Percentiles rank a stretch among this genome's conserved stretches.
These are phyloP conservation scores for Pangasius sanitwongsei DNA, from an alignment of 2,797 vertebrate species.

Conservation along the genomic window DNA sequence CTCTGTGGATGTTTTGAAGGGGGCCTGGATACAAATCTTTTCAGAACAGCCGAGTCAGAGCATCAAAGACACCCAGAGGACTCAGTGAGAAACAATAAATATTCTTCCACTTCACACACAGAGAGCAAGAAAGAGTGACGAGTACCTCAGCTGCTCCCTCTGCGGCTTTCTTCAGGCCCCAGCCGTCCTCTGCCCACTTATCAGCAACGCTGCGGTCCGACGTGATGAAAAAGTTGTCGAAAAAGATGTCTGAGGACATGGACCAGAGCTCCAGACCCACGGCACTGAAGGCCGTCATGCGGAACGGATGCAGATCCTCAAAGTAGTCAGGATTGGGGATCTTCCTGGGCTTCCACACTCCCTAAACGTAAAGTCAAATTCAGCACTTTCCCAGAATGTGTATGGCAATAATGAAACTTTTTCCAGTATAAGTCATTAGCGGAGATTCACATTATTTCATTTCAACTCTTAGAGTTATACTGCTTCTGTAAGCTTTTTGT, in stretches of 20 bases:
- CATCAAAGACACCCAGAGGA: not conserved
- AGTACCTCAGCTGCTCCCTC: constrained; percentile 93
- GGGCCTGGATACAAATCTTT: not conserved
- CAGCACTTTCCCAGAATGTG: not conserved
- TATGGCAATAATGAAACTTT: not conserved
- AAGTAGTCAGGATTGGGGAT: constrained; percentile 94
- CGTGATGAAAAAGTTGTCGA: constrained; percentile 96
- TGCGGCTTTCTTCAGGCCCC: constrained; percentile 95
- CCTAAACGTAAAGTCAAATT: constrained; percentile 69
- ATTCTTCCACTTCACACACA: not conserved
- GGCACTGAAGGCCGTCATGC: constrained; percentile 90
- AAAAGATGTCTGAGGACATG: constrained; percentile 98
- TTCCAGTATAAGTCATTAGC: not conserved
- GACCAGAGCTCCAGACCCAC: constrained; percentile 97
- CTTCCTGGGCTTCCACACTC: constrained; percentile 96
- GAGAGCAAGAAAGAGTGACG: not conserved
- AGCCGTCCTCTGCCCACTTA: constrained; percentile 89
- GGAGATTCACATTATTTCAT: not conserved
- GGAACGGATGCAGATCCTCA: constrained; percentile 94
- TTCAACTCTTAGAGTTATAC: not conserved
- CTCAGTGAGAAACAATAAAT: not conserved
- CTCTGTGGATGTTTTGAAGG: too few relatives aligned
- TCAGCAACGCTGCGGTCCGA: constrained; percentile 86
- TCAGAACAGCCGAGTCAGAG: not conserved
- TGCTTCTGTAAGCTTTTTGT: too few relatives aligned